Base-by-base conservation (phyloP, 1,140 invertebrate genomes). In the Drosophila nigrodunni region DNA sequence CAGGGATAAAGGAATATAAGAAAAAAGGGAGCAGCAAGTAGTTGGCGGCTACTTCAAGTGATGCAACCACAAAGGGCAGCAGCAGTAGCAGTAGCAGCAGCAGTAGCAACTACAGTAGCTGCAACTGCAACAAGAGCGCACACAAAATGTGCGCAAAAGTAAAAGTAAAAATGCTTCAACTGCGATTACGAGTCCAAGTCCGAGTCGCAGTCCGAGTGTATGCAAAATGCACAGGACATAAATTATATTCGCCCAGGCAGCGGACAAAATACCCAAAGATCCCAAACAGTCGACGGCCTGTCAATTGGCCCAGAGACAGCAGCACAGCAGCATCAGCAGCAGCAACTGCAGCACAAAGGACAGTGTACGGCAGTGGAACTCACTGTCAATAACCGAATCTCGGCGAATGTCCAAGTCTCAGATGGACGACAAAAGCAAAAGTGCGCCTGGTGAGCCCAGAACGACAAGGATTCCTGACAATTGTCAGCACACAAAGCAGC, bases 241-340 rank as follows among this genome's bases (percentile, higher is more conserved):
- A 85, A 89, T 89, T 89, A 89, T 89, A 78, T 89, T 89, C 65
- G 74, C 67, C 71, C 68, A 71, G 65, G 72, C 79, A 75, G 71
- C 81, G 85, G 86, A 89, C 85, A 89, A 89, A 89, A 61, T 74
- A 52, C 72, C 58, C 66, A 30, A 21, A 59, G 57, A 35, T 9
- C 37, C 37, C 47, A 15, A 52, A 37, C 57, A 21, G 39, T 59
- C 72, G 66, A 60, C 76, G 64, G 66, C 52, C 62, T 71, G 74
- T 72, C 68, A 77, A 77, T 66, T 65, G 74, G 61, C 35, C 66
- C 58, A 54, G 30, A 41, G 43, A 59, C 37, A 60, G 46, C 34
- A 39, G 41, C n/a, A n/a, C n/a, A n/a, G n/a, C n/a, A n/a, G n/a
- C n/a, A n/a, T n/a, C n/a, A 67, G 30, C 10, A 46, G 13, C 41